Evolutionary conservation across 2,797 vertebrate species (phyloP).

Genomic region (Tokudaia muenninki): DNA sequence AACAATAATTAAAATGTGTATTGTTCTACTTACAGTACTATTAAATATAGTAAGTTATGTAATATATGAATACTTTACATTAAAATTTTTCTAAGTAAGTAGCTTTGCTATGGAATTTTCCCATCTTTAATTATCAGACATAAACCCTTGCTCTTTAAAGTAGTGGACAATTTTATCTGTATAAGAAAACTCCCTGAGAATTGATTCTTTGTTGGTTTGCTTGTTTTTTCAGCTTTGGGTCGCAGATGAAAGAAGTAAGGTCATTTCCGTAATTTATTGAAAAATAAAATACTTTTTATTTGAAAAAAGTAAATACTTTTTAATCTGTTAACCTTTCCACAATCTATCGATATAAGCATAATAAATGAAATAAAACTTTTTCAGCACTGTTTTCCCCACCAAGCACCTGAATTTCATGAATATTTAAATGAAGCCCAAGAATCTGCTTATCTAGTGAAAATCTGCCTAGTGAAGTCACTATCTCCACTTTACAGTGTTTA

Average conservation of each 20-base stretch:
- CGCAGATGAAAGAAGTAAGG: slow-evolving; percentile 69
- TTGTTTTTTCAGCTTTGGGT: slow-evolving; percentile 59
- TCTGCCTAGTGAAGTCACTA: background rate
- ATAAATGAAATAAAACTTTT: slow-evolving; percentile 35
- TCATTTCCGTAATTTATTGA: slow-evolving; percentile 70
- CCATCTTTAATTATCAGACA: slow-evolving; percentile 26
- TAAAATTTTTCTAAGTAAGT: slow-evolving; percentile 69
- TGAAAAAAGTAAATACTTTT: background rate
- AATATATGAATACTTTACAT: slow-evolving; percentile 23
- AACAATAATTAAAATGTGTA: slow-evolving; percentile 66
- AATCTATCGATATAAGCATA: slow-evolving; percentile 44
- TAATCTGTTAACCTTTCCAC: slow-evolving; percentile 49
- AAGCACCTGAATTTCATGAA: background rate
- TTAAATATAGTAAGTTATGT: slow-evolving; percentile 50
- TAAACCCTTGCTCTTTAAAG: background rate
- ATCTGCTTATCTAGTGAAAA: background rate
- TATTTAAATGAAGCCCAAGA: background rate
- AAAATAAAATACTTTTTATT: background rate
- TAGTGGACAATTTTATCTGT: slow-evolving; percentile 51
- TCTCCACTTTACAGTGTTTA: background rate
- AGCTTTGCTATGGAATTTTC: slow-evolving; percentile 3
- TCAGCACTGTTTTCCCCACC: background rate
- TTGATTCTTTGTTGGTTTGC: background rate
- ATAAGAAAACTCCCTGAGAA: slow-evolving; percentile 8
- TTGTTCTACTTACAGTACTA: slow-evolving; percentile 59